These are phyloP conservation scores for Muschampia plurimacula DNA, from an alignment of 2,888 invertebrate genomes.

Conservation along the genomic window DNA sequence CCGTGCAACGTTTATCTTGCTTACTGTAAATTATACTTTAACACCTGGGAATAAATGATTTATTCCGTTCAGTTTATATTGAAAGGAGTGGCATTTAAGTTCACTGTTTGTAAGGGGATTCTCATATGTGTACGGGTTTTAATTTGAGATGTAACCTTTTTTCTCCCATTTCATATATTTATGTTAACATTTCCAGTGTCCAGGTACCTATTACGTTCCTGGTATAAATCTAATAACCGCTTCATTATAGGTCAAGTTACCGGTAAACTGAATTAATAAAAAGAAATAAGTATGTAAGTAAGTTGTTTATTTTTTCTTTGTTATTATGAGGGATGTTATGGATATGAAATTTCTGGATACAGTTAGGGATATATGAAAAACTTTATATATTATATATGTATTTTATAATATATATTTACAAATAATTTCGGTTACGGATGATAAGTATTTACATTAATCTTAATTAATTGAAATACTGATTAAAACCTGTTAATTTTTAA, in stretches of 20 bases:
- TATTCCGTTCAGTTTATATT: neutral
- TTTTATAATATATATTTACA: too few species aligned
- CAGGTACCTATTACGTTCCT: neutral
- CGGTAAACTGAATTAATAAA: too few species aligned
- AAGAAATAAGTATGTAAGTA: too few species aligned
- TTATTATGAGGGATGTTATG: too few species aligned
- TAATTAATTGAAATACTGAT: too few species aligned
- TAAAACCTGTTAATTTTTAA: too few species aligned
- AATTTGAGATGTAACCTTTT: neutral
- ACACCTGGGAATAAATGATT: neutral
- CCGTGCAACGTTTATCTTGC: neutral
- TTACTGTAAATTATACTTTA: neutral
- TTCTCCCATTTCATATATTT: neutral
- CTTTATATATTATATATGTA: too few species aligned
- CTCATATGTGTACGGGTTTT: neutral
- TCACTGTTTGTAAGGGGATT: neutral
- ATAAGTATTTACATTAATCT: too few species aligned
- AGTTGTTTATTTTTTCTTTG: too few species aligned
- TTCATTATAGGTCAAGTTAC: neutral
- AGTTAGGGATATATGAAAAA: too few species aligned
- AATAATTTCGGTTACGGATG: too few species aligned
- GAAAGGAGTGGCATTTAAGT: neutral
- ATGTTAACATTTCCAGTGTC: conserved; percentile 1
- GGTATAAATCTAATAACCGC: neutral
- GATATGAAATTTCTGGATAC: too few species aligned